Percentiles rank a stretch among this genome's conserved stretches.
Evolutionary conservation across 2,888 invertebrate genomes (phyloP).

Genomic region (Drosophila leonis): DNA sequence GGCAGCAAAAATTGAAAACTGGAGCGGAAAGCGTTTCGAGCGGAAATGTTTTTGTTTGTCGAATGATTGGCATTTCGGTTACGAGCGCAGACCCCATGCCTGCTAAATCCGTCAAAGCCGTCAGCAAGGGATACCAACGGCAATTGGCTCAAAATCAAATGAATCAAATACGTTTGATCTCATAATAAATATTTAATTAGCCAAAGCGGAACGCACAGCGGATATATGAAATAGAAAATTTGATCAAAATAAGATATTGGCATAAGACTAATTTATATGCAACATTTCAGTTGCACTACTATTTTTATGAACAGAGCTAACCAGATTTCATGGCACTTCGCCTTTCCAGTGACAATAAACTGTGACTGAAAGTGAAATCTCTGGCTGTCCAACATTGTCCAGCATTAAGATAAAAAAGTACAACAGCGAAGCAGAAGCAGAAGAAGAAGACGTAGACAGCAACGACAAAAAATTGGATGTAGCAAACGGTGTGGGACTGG

Average conservation of each 20-base stretch:
- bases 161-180: not conserved
- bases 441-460: not conserved
- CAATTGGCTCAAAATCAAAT: not conserved
- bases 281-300: no score
- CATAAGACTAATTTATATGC: no score
- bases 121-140: not conserved
- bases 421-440: not conserved
- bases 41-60: slow-evolving; percentile 72
- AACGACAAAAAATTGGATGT: not conserved
- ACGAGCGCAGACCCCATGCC: slow-evolving; percentile 34
- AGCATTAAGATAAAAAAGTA: slow-evolving; percentile 20
- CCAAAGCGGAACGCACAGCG: no score
- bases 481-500: slow-evolving; percentile 33
- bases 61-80: slow-evolving; percentile 66
- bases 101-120: slow-evolving; percentile 35
- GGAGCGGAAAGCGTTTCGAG: slow-evolving; percentile 73
- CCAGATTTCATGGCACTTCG: not conserved
- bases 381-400: slow-evolving; percentile 16
- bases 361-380: slow-evolving; percentile 48
- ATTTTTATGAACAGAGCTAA: no score
- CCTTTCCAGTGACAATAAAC: slow-evolving; percentile 13
- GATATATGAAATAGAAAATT: not conserved
- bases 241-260: no score
- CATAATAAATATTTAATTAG: slow-evolving; percentile 6
- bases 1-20: slow-evolving; percentile 76